Evolutionary conservation across 1,140 invertebrate genomes (phyloP), one percentile per base, ranked within the genome.

Genomic region (Onthophagus taurus): DNA sequence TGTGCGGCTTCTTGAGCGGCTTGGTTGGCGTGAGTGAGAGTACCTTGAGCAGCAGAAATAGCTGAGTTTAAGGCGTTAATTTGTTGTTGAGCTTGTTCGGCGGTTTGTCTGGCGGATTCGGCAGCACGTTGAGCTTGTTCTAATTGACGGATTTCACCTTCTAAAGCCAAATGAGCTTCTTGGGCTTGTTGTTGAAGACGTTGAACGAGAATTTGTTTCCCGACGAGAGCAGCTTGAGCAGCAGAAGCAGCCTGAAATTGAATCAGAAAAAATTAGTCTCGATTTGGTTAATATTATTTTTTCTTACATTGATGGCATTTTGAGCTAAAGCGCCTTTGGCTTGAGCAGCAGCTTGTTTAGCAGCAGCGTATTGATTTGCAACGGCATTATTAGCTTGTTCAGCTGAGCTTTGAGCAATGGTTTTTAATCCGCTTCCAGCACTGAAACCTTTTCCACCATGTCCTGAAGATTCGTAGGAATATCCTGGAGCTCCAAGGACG

Each of bases 251-350:
- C 59, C 60, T 63, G 20, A 4, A 23, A 38, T 26, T 26, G n/a
- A 26, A 26, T 7, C 6, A 21, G 6, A 19, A 6, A 38, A 38
- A 14, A 21, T 14, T 38, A 5, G 6, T 23, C 4, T 6, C 6
- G n/a, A 21, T 6, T 4, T 4, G 6, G 4, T 4, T 21, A 4
- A 12, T 24, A 19, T n/a, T 24, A 6, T 4, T 5, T 13, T 26
- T 11, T 51, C 58, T 58, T 37, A 78, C 72, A 41, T 77, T 75
- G 1, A 74, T 76, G 0, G 79, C 80, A 2, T 75, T 72, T 53
- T 81, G 78, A 5, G 78, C 80, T 26, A 81, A 51, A 0, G 74
- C 78, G 50, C 81, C 81, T 60, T 83, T 81, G 0, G 80, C 79
- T 0, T 77, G 71, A 50, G 77, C 81, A 1, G 79, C 79, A 0